Conservation (phyloP, 1,140 invertebrate species). For the Adoxophyes honmai region DNA sequence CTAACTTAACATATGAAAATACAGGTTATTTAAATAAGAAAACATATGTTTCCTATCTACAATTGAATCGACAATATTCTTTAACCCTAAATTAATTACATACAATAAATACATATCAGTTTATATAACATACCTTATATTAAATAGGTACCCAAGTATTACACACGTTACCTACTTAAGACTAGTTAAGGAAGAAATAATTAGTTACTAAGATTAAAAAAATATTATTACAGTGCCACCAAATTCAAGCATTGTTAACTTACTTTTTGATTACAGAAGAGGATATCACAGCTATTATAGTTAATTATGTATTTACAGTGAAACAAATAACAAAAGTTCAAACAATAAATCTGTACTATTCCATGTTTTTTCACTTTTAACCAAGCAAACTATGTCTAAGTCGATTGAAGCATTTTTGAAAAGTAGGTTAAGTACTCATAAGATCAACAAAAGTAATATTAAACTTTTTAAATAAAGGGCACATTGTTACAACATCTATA, state of each 20-base stretch:
- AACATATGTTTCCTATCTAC: constrained; percentile 31
- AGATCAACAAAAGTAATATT: background rate
- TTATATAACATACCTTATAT: constrained; percentile 37
- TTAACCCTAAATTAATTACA: constrained; percentile 48
- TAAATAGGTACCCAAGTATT: constrained; percentile 47
- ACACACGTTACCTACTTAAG: constrained; percentile 64
- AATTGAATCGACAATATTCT: constrained; percentile 30
- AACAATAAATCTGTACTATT: constrained; percentile 27
- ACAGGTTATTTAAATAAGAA: constrained; percentile 45
- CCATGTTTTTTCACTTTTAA: no score
- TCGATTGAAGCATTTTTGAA: background rate
- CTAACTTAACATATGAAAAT: constrained; percentile 56
- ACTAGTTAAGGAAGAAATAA: constrained; percentile 62
- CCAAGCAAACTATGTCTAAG: no score
- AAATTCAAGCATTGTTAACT: constrained; percentile 2
- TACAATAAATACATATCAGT: constrained; percentile 67
- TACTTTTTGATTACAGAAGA: constrained; percentile 26
- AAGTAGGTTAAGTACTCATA: background rate
- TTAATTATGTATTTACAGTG: constrained; percentile 43
- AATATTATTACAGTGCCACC: background rate
- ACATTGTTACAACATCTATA: constrained; percentile 47
- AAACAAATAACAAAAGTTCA: constrained; percentile 31
- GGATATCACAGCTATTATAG: constrained; percentile 72
- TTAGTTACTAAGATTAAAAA: background rate
- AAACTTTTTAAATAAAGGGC: constrained; percentile 27